These are phyloP conservation scores for Sinocyclocheilus grahami DNA, from an alignment of 2,113 vertebrate species.

Conservation along the genomic window DNA sequence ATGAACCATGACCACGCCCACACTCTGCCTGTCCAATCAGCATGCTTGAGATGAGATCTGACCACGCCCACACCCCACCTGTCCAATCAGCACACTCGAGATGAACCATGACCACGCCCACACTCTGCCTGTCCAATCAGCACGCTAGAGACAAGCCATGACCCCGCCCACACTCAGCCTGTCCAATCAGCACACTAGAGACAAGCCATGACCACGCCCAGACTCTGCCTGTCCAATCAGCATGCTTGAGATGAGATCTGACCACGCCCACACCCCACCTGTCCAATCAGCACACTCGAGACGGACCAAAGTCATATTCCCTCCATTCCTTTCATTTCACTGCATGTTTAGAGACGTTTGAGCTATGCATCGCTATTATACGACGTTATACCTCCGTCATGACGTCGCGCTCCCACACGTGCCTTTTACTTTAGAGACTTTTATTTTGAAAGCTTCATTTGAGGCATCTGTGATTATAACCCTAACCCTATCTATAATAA, in stretches of 20 bases:
- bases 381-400: background rate
- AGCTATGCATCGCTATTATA: background rate
- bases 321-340: background rate
- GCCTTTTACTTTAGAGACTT: conserved; percentile 8
- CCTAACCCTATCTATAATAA: background rate
- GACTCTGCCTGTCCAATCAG: background rate
- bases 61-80: too few species aligned
- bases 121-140: too few species aligned
- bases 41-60: too few species aligned
- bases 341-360: conserved; percentile 7
- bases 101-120: too few species aligned
- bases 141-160: fast-evolving
- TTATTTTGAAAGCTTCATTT: background rate
- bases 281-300: background rate
- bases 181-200: background rate
- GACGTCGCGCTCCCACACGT: conserved; percentile 6
- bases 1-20: too few species aligned
- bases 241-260: fast-evolving
- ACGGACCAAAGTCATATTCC: conserved; percentile 6
- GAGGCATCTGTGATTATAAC: background rate
- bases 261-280: background rate
- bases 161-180: too few species aligned
- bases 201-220: background rate
- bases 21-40: background rate
- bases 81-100: too few species aligned